These are phyloP conservation scores for Archips xylosteana DNA, from an alignment of 2,888 invertebrate genomes.

Conservation along the genomic window DNA sequence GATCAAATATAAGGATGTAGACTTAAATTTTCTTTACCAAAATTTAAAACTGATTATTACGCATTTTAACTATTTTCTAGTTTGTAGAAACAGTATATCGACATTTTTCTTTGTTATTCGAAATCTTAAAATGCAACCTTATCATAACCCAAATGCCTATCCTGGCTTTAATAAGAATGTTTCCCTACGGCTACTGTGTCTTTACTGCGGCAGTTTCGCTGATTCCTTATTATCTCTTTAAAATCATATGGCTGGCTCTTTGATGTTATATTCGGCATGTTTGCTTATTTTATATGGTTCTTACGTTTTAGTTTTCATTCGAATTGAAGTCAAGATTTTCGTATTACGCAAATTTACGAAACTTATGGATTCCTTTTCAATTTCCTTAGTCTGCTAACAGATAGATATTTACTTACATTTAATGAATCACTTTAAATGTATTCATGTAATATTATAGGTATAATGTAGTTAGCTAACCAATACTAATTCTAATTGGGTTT, in stretches of 20 bases:
- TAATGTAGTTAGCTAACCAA: too few relatives aligned
- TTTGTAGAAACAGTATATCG: too few relatives aligned
- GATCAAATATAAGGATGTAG: too few relatives aligned
- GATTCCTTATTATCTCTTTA: constrained; percentile 42
- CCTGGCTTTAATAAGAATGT: neutral
- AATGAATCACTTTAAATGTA: too few relatives aligned
- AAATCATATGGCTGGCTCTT: constrained; percentile 29
- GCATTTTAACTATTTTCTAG: too few relatives aligned
- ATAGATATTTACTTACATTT: too few relatives aligned
- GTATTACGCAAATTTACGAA: neutral
- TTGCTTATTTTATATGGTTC: constrained; percentile 12
- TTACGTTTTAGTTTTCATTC: neutral
- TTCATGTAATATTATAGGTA: too few relatives aligned
- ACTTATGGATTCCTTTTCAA: neutral
- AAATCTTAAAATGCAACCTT: neutral
- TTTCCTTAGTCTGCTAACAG: too few relatives aligned
- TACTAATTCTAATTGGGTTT: neutral
- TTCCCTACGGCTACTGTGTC: constrained; percentile 13
- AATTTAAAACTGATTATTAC: too few relatives aligned
- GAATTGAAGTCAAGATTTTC: neutral
- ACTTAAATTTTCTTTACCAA: too few relatives aligned
- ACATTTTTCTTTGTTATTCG: neutral
- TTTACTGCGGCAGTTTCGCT: constrained; percentile 45
- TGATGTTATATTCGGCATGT: constrained; percentile 32
- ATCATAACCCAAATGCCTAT: neutral